Evolutionary conservation across 1,140 invertebrate species (phyloP).

Genomic region (Cyclargus thomasi): DNA sequence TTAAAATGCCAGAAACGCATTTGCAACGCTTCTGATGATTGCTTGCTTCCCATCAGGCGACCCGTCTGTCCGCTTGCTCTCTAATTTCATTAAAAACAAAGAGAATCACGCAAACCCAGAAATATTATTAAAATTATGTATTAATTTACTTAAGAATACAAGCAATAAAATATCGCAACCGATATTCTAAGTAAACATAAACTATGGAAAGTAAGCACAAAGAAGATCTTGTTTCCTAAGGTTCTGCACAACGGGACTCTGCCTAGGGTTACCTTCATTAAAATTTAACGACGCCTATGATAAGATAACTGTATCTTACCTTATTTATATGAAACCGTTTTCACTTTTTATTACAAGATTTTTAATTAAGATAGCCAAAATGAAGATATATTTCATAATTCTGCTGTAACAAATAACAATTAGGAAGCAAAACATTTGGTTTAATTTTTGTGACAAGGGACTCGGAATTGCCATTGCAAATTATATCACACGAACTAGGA

Average conservation of each 20-base stretch:
- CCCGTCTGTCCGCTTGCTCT: too few relatives aligned
- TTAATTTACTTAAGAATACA: too few relatives aligned
- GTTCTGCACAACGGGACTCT: not conserved
- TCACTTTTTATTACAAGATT: constrained; percentile 3
- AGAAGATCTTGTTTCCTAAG: constrained; percentile 1
- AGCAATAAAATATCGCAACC: not conserved
- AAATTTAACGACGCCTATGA: not conserved
- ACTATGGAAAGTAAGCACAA: not conserved
- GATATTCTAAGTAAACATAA: not conserved
- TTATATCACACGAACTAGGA: too few relatives aligned
- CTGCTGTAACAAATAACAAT: not conserved
- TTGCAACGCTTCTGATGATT: too few relatives aligned
- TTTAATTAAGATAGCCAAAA: not conserved
- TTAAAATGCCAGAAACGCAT: too few relatives aligned
- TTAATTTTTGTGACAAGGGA: not conserved
- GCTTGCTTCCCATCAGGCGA: too few relatives aligned
- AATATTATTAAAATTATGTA: too few relatives aligned
- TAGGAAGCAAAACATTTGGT: not conserved
- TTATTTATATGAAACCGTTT: not conserved
- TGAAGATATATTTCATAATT: not conserved
- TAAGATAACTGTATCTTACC: not conserved
- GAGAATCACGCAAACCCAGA: too few relatives aligned
- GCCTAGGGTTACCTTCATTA: not conserved
- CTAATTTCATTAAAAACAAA: too few relatives aligned
- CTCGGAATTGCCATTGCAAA: not conserved